phyloP scores from a whole-genome alignment of 1,140 invertebrate genomes.

The Stegodyphus mimosarum region DNA sequence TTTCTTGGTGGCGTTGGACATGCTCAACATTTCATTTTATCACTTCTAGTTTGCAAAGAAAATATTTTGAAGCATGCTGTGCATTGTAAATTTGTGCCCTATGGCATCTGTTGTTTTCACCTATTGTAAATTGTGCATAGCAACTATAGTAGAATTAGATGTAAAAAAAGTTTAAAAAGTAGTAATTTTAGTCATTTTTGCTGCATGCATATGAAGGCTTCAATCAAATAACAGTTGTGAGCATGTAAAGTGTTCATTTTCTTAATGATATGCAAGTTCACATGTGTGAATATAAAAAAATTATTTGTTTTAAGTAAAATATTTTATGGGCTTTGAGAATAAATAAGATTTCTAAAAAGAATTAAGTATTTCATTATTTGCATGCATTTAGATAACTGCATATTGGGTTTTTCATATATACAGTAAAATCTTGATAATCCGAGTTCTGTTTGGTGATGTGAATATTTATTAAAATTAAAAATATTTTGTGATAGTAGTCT shows the following conservation, averaged over 20 bases:
- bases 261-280: no score
- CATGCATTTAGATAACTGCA: no score
- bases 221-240: conserved; percentile 22
- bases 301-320: no score
- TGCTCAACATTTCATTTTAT: conserved; percentile 52
- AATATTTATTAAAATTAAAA: no score
- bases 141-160: conserved; percentile 17
- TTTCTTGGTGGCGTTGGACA: conserved; percentile 40
- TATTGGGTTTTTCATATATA: no score
- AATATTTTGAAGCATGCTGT: background rate
- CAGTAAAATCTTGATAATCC: no score
- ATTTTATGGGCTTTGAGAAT: no score
- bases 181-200: conserved; percentile 30
- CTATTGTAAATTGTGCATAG: conserved; percentile 38
- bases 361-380: no score
- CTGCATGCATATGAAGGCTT: conserved; percentile 16
- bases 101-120: conserved; percentile 20
- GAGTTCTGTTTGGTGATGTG: no score
- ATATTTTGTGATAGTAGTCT: no score
- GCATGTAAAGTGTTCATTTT: background rate
- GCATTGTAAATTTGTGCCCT: conserved; percentile 24
- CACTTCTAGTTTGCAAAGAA: conserved; percentile 21
- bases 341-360: no score
- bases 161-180: conserved; percentile 11
- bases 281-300: no score